Evolutionary conservation across 2,113 vertebrate species (phyloP).

Genomic region (Gambusia holbrooki): DNA sequence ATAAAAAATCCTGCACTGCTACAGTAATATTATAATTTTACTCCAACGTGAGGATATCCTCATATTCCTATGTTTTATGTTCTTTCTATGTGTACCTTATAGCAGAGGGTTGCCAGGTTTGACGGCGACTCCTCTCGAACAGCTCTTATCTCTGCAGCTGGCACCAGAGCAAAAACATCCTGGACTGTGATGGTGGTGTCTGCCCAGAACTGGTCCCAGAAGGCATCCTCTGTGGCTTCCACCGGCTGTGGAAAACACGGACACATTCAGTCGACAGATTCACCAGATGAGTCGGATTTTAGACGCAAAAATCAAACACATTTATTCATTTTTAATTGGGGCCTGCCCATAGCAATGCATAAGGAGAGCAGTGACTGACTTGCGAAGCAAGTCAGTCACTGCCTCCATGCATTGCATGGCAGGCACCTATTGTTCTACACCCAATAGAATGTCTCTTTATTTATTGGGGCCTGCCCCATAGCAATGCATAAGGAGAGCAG

Average conservation of each 20-base stretch:
- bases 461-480: no score
- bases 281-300: neutral
- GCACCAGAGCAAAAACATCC: slow-evolving; percentile 96
- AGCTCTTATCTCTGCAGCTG: slow-evolving; percentile 96
- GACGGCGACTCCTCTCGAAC: slow-evolving; percentile 97
- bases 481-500: no score
- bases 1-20: slow-evolving; percentile 20
- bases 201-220: slow-evolving; percentile 99
- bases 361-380: no score
- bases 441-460: no score
- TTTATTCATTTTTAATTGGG: neutral
- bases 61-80: neutral
- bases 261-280: slow-evolving; percentile 13
- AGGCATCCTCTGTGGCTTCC: slow-evolving; percentile 96
- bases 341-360: no score
- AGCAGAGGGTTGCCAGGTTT: slow-evolving; percentile 96
- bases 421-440: no score
- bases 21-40: slow-evolving; percentile 11
- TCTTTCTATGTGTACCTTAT: slow-evolving; percentile 84
- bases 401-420: no score
- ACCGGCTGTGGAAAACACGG: slow-evolving; percentile 84
- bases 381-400: no score
- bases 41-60: neutral
- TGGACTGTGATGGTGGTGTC: slow-evolving; percentile 95
- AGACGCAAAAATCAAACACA: slow-evolving; percentile 6